A percentile compares a stretch with the other conserved stretches of the same genome.
Evolutionary conservation across 2,113 vertebrate species (phyloP).

Genomic region (Leptocoma aspasia): DNA sequence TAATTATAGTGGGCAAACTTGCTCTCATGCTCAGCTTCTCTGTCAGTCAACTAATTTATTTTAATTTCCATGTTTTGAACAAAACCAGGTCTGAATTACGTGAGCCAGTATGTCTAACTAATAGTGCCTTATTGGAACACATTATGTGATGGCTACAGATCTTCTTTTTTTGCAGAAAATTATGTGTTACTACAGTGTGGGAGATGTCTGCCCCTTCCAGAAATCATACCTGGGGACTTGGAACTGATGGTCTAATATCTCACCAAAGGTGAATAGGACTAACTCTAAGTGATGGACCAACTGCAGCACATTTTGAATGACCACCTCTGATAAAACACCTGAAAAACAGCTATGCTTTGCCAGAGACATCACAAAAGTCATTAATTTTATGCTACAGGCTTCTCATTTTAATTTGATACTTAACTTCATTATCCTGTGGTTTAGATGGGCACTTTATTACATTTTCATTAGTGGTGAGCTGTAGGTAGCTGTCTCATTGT

Average conservation of each 20-base stretch:
- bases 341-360: not conserved
- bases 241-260: not conserved
- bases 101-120: not conserved
- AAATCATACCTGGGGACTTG: not conserved
- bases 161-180: not conserved
- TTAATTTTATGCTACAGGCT: not conserved
- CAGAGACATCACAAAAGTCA: not conserved
- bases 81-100: slow-evolving; percentile 3
- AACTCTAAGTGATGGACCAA: too few relatives aligned
- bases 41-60: slow-evolving; percentile 37
- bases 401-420: not conserved
- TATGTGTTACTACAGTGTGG: not conserved
- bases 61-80: slow-evolving; percentile 11
- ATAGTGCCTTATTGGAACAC: not conserved
- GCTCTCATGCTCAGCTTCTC: not conserved
- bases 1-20: not conserved
- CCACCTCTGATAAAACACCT: not conserved
- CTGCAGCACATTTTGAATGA: not conserved
- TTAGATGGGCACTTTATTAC: not conserved
- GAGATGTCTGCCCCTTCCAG: not conserved
- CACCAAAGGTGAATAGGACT: not conserved
- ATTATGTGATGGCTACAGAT: not conserved
- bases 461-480: not conserved
- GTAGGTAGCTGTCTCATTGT: not conserved
- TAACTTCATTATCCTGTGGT: not conserved